A percentile compares a stretch with the other conserved stretches of the same genome.
These are phyloP conservation scores for Beris chalybata DNA, from an alignment of 2,888 invertebrate species.

Conservation along the genomic window DNA sequence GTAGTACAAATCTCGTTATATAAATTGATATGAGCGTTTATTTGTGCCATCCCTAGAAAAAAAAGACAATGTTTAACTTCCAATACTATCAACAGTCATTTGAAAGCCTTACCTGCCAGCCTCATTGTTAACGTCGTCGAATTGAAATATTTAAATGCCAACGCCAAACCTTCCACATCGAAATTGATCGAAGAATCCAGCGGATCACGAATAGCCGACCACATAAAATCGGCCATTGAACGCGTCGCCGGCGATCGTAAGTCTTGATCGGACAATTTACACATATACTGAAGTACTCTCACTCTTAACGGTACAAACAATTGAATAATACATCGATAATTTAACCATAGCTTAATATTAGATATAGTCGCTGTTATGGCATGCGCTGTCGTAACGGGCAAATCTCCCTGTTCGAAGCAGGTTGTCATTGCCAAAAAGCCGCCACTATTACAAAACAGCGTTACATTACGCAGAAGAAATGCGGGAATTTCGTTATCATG, in stretches of 20 bases:
- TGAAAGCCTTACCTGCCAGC: slow-evolving; percentile 68
- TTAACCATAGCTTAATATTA: slow-evolving; percentile 91
- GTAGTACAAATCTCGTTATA: slow-evolving; percentile 90
- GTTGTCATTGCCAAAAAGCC: slow-evolving; percentile 85
- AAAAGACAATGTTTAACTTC: background rate
- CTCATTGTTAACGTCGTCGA: slow-evolving; percentile 93
- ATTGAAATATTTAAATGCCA: slow-evolving; percentile 96
- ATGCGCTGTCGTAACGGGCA: slow-evolving; percentile 88
- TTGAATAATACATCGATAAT: slow-evolving; percentile 86
- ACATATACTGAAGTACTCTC: slow-evolving; percentile 89
- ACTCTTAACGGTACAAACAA: slow-evolving; percentile 85
- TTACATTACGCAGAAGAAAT: slow-evolving; percentile 87
- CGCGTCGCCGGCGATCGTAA: slow-evolving; percentile 84
- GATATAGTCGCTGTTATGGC: slow-evolving; percentile 89
- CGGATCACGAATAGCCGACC: slow-evolving; percentile 93
- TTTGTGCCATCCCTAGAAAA: slow-evolving; percentile 75
- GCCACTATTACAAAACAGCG: slow-evolving; percentile 87
- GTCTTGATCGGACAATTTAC: slow-evolving; percentile 89
- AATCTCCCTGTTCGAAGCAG: slow-evolving; percentile 78
- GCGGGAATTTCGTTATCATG: slow-evolving; percentile 93
- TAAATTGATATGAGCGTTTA: slow-evolving; percentile 89
- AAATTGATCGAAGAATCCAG: slow-evolving; percentile 83
- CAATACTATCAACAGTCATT: background rate
- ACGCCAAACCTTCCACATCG: slow-evolving; percentile 83
- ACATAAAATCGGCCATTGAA: slow-evolving; percentile 95